Percentiles rank a stretch among this genome's conserved stretches.
Evolutionary conservation across 2,888 invertebrate genomes (phyloP).

Genomic region (Arctia plantaginis): DNA sequence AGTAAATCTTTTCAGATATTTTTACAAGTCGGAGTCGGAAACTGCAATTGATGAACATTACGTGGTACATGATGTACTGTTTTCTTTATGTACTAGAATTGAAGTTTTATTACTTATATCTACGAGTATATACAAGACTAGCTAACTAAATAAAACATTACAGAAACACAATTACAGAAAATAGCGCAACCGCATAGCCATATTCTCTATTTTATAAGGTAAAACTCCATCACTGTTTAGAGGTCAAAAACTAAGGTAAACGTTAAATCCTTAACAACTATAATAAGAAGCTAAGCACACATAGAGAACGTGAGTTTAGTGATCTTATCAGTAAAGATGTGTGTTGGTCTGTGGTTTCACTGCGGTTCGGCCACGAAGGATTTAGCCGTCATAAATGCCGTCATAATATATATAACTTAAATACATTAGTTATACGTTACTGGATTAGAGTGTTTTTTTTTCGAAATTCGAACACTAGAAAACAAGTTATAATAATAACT

Average conservation of each 20-base stretch:
- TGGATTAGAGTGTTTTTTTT: neutral
- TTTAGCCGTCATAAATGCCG: neutral
- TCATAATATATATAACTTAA: too few relatives aligned
- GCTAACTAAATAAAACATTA: neutral
- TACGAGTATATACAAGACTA: neutral
- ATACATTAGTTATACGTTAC: too few relatives aligned
- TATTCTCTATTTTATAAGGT: too few relatives aligned
- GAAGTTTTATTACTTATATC: neutral
- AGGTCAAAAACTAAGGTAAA: neutral
- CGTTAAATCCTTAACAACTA: neutral
- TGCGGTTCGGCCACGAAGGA: neutral
- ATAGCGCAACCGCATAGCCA: too few relatives aligned
- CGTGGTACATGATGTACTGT: neutral
- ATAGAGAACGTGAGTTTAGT: neutral
- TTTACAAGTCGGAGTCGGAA: too few relatives aligned
- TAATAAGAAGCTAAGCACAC: neutral
- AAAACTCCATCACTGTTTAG: neutral
- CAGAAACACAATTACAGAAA: too few relatives aligned
- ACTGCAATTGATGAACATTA: neutral
- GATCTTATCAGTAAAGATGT: neutral
- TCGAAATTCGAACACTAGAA: neutral
- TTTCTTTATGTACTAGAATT: neutral
- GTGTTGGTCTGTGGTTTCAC: neutral
- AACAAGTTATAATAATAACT: too few relatives aligned
- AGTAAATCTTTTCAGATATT: too few relatives aligned